These are phyloP conservation scores for Pseudomyrmex pallidus DNA, from an alignment of 1,140 invertebrate species.

Conservation along the genomic window DNA sequence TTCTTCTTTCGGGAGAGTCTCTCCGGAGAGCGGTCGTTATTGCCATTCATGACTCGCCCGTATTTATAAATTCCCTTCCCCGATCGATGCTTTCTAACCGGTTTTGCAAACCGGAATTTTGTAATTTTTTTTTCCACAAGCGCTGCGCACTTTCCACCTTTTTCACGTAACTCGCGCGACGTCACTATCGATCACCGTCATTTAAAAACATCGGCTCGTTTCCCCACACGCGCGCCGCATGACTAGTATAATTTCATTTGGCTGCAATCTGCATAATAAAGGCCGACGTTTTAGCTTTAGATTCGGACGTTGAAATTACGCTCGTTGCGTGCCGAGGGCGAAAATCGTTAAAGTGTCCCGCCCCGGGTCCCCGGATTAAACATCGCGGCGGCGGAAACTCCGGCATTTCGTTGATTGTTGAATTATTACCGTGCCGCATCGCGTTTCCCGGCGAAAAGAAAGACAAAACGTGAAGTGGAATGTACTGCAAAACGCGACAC, in stretches of 20 bases:
- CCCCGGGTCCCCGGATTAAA: neutral
- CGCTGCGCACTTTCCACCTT: neutral
- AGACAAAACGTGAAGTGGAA: neutral
- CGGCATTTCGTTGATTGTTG: conserved; percentile 10
- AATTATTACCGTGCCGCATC: conserved; percentile 53
- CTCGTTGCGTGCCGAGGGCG: conserved; percentile 48
- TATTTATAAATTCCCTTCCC: neutral
- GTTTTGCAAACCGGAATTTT: neutral
- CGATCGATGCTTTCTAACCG: neutral
- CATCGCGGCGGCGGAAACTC: conserved; percentile 8
- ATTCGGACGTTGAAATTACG: conserved; percentile 60
- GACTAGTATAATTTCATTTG: conserved; percentile 59
- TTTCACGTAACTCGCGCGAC: conserved; percentile 43
- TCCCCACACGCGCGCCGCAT: conserved; percentile 29
- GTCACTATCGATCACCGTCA: conserved; percentile 48
- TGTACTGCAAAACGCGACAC: conserved; percentile 44
- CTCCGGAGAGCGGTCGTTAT: neutral
- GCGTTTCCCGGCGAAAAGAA: neutral
- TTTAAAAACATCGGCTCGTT: conserved; percentile 40
- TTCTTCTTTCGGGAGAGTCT: neutral
- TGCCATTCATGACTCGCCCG: conserved; percentile 10
- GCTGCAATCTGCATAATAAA: conserved; percentile 61
- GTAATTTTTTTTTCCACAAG: neutral
- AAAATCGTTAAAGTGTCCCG: conserved; percentile 54
- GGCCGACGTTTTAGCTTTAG: conserved; percentile 49